phyloP scores from a whole-genome alignment of 2,888 invertebrate species.

The Arge pagana region DNA sequence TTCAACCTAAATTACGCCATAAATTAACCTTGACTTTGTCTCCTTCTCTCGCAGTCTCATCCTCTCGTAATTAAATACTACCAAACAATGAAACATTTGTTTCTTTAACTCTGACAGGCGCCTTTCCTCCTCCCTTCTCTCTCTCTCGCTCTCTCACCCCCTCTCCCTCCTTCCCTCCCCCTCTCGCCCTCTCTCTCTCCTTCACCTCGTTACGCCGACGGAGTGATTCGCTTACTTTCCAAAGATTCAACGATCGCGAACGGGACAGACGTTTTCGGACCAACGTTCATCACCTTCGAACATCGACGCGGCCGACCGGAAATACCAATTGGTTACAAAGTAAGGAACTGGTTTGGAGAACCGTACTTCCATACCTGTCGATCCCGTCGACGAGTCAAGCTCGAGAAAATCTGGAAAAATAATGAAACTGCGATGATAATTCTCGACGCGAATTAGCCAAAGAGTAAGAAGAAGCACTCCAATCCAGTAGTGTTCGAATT shows the following conservation, averaged over 20 bases:
- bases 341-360: too few relatives aligned
- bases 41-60: conserved; percentile 22
- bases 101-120: conserved; percentile 21
- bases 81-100: conserved; percentile 27
- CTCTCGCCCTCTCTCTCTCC: background rate
- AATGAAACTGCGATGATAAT: too few relatives aligned
- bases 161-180: background rate
- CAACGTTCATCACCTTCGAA: conserved; percentile 17
- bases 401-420: too few relatives aligned
- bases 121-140: background rate
- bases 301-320: too few relatives aligned
- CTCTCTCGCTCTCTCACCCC: conserved; percentile 2
- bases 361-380: too few relatives aligned
- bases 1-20: conserved; percentile 44
- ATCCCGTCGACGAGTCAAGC: too few relatives aligned
- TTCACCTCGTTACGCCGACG: background rate
- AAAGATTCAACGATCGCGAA: conserved; percentile 11
- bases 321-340: too few relatives aligned
- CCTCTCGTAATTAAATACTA: conserved; percentile 23
- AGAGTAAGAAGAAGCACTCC: too few relatives aligned
- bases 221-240: background rate
- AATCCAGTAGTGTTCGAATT: too few relatives aligned
- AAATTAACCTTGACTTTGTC: conserved; percentile 35
- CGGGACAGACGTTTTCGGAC: conserved; percentile 18
- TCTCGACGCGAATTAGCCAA: too few relatives aligned